Evolutionary conservation across 30 jellyfish, hydroid and myxozoan species (phyloP), one percentile per base, ranked within the genome.

Genomic region (Pelagia noctiluca): DNA sequence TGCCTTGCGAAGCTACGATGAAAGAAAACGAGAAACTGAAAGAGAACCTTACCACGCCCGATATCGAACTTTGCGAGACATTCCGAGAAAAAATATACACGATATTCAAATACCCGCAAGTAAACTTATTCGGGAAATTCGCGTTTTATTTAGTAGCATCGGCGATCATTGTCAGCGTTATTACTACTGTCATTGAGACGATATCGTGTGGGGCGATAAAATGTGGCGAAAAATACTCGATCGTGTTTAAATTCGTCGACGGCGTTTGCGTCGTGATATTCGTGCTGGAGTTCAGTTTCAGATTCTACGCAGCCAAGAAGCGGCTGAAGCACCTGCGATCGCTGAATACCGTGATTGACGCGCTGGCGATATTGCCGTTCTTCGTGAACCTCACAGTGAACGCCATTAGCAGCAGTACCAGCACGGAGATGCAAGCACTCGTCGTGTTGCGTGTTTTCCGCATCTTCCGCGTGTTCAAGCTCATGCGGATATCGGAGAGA

Each of bases 401-500:
- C 23, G 82, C 89, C 7, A 64, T 77, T 18, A 64, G 85, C 79
- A 63, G 48, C 24, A 87, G 80, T 76, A 35, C 69, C 61, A 77
- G 61, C 50, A 83, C 89, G 0, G 95, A 73, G 50, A 74, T 84
- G 33, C 96, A 87, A 38, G 90, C 96, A 1, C 76, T 87, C 30
- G 96, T 87, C 0, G 49, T 86, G 18, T 61, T 87, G 21, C 91
- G 96, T 35, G 96, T 77, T 19, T 87, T 87, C 31, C 88, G 96
- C 61, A 87, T 87, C 35, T 87, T 87, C 63, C 83, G 96, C 4
- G 96, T 87, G 21, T 87, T 87, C 86, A 87, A 87, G 38, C 80
- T 87, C 37, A 70, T 87, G 91, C 88, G 96, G 18, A 87, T 88
- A 64, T 87, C 96, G 12, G 96, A 87, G 63, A 61, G 96, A 33